phyloP scores from a whole-genome alignment of 2,888 invertebrate species.

The Euproctis similis region DNA sequence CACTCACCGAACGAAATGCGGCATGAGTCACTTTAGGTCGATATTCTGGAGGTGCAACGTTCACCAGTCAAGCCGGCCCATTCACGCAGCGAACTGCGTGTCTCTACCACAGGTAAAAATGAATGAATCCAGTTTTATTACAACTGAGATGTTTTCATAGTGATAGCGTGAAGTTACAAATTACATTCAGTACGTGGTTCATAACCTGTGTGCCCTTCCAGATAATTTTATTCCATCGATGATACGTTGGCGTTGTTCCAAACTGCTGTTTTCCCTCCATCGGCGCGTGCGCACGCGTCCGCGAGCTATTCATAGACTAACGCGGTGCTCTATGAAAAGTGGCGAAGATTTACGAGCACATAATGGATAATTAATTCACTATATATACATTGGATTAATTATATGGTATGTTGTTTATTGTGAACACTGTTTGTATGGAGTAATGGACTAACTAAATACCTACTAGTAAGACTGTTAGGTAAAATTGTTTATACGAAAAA shows the following conservation, averaged over 20 bases:
- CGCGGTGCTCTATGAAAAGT: slow-evolving; percentile 27
- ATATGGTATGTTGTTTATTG: slow-evolving; percentile 19
- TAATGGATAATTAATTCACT: slow-evolving; percentile 44
- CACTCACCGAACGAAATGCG: too few species aligned
- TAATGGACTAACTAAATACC: too few species aligned
- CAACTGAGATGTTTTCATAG: too few species aligned
- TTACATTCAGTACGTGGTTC: slow-evolving; percentile 6
- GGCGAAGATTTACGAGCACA: slow-evolving; percentile 39
- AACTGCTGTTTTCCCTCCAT: slow-evolving; percentile 38
- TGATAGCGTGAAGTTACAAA: slow-evolving; percentile 18
- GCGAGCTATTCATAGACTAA: slow-evolving; percentile 34
- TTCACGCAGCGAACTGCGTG: too few species aligned
- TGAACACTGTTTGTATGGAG: slow-evolving; percentile 2
- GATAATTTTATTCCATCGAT: slow-evolving; percentile 20
- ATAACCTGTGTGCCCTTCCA: slow-evolving; percentile 15
- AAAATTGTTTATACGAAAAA: too few species aligned
- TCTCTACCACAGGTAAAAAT: too few species aligned
- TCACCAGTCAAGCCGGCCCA: too few species aligned
- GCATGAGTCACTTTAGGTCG: too few species aligned
- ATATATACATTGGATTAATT: slow-evolving; percentile 28
- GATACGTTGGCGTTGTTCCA: slow-evolving; percentile 36
- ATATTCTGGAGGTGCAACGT: too few species aligned
- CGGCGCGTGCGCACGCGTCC: slow-evolving; percentile 28
- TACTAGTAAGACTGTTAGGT: too few species aligned
- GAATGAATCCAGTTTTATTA: too few species aligned